phyloP scores from a whole-genome alignment of 2,888 invertebrate species.

The Heterodera filipjevi region DNA sequence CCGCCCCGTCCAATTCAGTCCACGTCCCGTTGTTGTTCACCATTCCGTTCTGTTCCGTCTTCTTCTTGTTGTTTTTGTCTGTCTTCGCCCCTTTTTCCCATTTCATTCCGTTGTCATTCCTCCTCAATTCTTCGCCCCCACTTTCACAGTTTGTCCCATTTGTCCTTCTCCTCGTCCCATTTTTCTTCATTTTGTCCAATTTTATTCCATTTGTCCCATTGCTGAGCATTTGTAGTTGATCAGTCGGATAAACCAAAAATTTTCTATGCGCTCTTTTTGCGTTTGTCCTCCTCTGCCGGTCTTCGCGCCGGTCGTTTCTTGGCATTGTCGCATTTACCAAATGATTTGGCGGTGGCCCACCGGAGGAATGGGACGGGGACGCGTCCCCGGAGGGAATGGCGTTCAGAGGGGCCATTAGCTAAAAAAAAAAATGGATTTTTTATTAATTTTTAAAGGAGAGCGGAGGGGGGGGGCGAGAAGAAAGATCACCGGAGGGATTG shows the following conservation, averaged over 20 bases:
- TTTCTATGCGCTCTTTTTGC: neutral
- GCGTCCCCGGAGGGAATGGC: neutral
- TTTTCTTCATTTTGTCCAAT: neutral
- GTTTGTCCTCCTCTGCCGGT: neutral
- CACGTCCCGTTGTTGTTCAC: neutral
- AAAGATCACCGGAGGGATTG: neutral
- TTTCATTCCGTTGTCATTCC: neutral
- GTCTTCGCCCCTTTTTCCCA: neutral
- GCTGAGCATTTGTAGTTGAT: neutral
- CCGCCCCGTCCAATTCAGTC: neutral
- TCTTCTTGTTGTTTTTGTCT: neutral
- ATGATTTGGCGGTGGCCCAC: neutral
- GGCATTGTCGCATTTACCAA: neutral
- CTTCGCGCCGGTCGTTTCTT: neutral
- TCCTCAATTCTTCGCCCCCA: neutral
- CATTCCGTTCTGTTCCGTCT: neutral
- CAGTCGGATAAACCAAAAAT: neutral
- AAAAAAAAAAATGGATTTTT: neutral
- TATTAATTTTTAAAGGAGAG: neutral
- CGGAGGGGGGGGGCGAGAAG: neutral
- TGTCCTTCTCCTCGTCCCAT: neutral
- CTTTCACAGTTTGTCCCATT: neutral
- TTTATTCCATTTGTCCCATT: neutral
- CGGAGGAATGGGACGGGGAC: neutral
- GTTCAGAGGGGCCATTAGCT: neutral